phyloP scores from a whole-genome alignment of 2,888 invertebrate species.

The Diaperis boleti region DNA sequence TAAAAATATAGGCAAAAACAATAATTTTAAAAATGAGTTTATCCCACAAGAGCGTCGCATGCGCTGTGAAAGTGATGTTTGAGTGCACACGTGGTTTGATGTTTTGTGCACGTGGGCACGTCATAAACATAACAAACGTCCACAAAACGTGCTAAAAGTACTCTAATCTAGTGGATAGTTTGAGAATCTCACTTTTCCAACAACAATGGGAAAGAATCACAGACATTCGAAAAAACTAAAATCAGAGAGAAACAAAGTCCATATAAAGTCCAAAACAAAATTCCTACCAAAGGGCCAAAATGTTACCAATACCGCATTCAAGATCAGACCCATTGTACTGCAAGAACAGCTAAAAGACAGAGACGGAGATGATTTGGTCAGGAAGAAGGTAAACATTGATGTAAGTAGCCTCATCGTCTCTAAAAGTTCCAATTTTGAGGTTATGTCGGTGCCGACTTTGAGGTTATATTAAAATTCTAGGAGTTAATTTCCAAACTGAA shows the following conservation, averaged over 20 bases:
- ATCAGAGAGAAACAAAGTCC: constrained; percentile 89
- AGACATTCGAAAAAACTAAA: constrained; percentile 82
- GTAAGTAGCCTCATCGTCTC: constrained; percentile 62
- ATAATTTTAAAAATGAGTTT: too few relatives aligned
- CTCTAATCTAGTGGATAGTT: too few relatives aligned
- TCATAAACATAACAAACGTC: too few relatives aligned
- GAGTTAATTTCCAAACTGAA: constrained; percentile 78
- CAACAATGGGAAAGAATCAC: constrained; percentile 71
- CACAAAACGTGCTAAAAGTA: too few relatives aligned
- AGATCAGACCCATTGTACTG: constrained; percentile 88
- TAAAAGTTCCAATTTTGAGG: too few relatives aligned
- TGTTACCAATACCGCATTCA: constrained; percentile 90
- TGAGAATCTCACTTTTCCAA: background rate
- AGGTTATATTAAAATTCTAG: constrained; percentile 56
- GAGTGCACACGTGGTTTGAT: too few relatives aligned
- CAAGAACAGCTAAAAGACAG: constrained; percentile 77
- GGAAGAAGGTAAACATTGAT: constrained; percentile 78
- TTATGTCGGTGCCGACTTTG: background rate
- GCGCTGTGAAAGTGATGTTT: too few relatives aligned
- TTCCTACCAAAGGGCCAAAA: constrained; percentile 89
- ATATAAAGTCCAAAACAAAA: constrained; percentile 80
- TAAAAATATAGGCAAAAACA: too few relatives aligned
- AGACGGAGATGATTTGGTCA: constrained; percentile 62
- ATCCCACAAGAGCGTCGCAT: too few relatives aligned
- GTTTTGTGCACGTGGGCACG: too few relatives aligned